Base-by-base conservation (phyloP, 2,797 vertebrate genomes). In the Rhinatrema bivittatum region DNA sequence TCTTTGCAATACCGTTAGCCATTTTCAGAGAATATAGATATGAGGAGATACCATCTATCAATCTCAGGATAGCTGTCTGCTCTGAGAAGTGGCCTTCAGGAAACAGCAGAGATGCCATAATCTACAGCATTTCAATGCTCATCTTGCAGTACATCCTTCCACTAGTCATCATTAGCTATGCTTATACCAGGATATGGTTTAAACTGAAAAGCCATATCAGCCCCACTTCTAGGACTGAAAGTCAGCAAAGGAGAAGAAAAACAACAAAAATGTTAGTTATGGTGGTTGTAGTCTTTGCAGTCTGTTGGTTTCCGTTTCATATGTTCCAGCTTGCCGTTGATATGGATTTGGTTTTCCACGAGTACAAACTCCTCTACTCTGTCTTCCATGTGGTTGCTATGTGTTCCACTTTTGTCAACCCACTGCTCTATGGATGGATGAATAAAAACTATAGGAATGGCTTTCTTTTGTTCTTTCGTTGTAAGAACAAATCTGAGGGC, bases 371-470 rank as follows among this genome's bases (percentile, higher is more conserved):
- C 12, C 84, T 95, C 32, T 95, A 93, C 55, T 91, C 85, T 0
- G 56, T 94, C 34, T 94, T 95, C 64, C 92, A 95, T 2, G 89
- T 95, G 0, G 74, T 91, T 35, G 92, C 92, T 16, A 95, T 95
- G 92, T 94, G 91, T 49, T 94, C 92, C 3, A 95, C 92, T 0
- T 95, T 91, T 47, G 73, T 81, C 50, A 95, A 95, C 60, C 92
- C 92, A 4, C 39, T 95, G 15, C 84, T 95, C 13, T 94, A 95
- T 0, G 92, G 92, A 18, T 95, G 91, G 91, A 95, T 95, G 92
- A 95, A 94, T 72, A 92, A 91, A 69, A 95, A 94, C 78, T 95
- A 95, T 74, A 77, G 92, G 57, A 93, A 93, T 0, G 91, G 91
- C 24, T 95, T 95, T 72, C 76, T 95, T 18, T 90, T 87, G 83